Percentiles rank a stretch among this genome's conserved stretches.
Conservation (phyloP, 2,888 invertebrate genomes). For the Aproaerema taeniolella region DNA sequence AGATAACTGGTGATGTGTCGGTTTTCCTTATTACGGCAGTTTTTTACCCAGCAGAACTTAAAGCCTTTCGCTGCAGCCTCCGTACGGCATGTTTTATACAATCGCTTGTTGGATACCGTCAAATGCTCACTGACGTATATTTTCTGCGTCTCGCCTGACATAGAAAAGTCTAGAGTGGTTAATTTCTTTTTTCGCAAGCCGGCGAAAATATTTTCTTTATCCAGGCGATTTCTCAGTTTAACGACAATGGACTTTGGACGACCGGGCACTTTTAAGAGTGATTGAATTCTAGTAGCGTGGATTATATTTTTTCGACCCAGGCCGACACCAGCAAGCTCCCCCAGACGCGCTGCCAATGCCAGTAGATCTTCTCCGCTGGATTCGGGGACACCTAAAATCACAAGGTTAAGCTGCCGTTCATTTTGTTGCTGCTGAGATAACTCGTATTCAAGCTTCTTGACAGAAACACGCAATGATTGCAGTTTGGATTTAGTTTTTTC, state of each 20-base stretch:
- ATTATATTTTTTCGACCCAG: not conserved
- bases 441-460: not conserved
- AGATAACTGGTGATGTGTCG: not conserved
- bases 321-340: not conserved
- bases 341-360: not conserved
- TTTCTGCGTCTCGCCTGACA: not conserved
- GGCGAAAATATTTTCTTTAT: conserved; percentile 1
- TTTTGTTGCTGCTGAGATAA: not conserved
- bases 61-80: not conserved
- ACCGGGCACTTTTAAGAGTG: not conserved
- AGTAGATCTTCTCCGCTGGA: not conserved
- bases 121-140: conserved; percentile 1
- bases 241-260: not conserved
- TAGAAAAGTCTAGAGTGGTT: conserved; percentile 1
- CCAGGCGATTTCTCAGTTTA: not conserved
- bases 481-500: not conserved
- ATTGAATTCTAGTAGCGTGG: conserved; percentile 1
- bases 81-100: not conserved
- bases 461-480: not conserved
- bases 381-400: not conserved
- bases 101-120: not conserved
- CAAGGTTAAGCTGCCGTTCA: not conserved
- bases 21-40: conserved; percentile 4
- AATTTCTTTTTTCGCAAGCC: not conserved
- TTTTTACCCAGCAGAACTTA: conserved; percentile 1